A percentile compares a stretch with the other conserved stretches of the same genome.
These are phyloP conservation scores for Aphidius colemani DNA, from an alignment of 2,888 invertebrate genomes.

Conservation along the genomic window DNA sequence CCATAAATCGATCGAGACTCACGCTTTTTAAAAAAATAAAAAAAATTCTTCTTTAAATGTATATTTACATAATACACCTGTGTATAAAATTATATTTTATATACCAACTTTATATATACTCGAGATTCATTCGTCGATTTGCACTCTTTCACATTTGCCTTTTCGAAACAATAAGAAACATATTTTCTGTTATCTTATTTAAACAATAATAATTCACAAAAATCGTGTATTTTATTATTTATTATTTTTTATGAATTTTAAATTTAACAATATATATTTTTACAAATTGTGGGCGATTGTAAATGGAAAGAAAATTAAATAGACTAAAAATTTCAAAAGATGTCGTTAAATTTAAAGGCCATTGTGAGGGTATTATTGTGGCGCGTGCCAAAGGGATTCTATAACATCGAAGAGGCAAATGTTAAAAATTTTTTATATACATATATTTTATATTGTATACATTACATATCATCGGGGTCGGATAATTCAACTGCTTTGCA, in stretches of 20 bases:
- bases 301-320: conserved; percentile 18
- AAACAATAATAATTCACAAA: background rate
- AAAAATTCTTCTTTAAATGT: no score
- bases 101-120: background rate
- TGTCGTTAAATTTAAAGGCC: conserved; percentile 55
- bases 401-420: conserved; percentile 6
- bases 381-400: conserved; percentile 41
- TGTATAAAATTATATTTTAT: background rate
- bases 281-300: conserved; percentile 2
- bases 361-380: conserved; percentile 29
- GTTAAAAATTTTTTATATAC: conserved; percentile 8
- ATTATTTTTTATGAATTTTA: conserved; percentile 1
- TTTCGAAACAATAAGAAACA: conserved; percentile 5
- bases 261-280: background rate
- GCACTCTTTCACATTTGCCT: background rate
- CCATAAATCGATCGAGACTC: background rate
- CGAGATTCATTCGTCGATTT: conserved; percentile 16
- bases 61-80: background rate
- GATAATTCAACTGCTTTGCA: conserved; percentile 19
- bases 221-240: background rate
- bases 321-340: conserved; percentile 48
- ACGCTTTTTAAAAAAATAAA: background rate
- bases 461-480: conserved; percentile 32
- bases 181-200: background rate
- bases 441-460: conserved; percentile 26